Conservation (phyloP, 2,888 invertebrate species). For the Leptinotarsa juncta region DNA sequence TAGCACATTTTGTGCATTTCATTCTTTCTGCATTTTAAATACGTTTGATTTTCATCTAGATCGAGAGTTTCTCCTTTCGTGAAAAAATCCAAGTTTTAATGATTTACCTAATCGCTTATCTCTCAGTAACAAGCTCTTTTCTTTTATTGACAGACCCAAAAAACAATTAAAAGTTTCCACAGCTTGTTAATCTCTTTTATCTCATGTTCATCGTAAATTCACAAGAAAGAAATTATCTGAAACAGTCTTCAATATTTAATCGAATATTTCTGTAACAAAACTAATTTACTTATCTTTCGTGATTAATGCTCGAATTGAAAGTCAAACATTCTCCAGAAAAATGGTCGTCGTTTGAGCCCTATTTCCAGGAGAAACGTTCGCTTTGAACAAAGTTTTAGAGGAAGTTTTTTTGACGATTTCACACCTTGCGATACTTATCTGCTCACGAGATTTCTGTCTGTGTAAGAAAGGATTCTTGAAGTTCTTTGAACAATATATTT, state of each 20-base stretch:
- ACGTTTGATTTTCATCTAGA: too few species aligned
- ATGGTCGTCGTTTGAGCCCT: slow-evolving; percentile 5
- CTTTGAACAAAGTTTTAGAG: slow-evolving; percentile 8
- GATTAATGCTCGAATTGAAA: slow-evolving; percentile 8
- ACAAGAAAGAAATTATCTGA: not conserved
- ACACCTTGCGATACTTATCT: slow-evolving; percentile 19
- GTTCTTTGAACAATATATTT: slow-evolving; percentile 22
- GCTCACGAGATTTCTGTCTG: slow-evolving; percentile 22
- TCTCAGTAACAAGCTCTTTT: too few species aligned
- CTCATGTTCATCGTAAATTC: not conserved
- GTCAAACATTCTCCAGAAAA: slow-evolving; percentile 17
- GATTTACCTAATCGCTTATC: too few species aligned
- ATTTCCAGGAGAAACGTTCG: slow-evolving; percentile 10
- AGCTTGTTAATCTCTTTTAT: slow-evolving; percentile 8
- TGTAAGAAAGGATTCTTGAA: slow-evolving; percentile 10
- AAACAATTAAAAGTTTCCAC: slow-evolving; percentile 6
- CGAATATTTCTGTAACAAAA: slow-evolving; percentile 1
- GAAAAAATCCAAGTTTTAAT: too few species aligned
- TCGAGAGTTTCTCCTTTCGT: too few species aligned
- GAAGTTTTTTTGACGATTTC: slow-evolving; percentile 22
- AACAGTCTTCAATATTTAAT: not conserved
- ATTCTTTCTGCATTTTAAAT: too few species aligned
- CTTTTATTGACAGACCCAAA: slow-evolving; percentile 1
- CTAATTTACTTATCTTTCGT: slow-evolving; percentile 13
- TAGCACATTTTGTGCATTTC: too few species aligned